Evolutionary conservation across 2,113 vertebrate species (phyloP).

Genomic region (Bothrops jararaca): DNA sequence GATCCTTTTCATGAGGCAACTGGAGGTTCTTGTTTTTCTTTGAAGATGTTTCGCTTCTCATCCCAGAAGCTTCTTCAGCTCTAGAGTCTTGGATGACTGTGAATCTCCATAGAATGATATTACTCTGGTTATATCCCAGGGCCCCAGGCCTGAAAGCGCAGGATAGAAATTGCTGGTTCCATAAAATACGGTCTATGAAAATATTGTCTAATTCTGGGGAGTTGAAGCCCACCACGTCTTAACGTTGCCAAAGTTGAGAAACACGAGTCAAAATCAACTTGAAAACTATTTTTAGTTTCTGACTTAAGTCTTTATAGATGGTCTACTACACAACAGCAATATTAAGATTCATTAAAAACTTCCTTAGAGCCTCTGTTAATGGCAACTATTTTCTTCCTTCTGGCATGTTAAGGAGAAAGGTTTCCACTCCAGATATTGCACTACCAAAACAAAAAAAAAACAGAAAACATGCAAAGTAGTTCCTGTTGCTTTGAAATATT

Average conservation of each 20-base stretch:
- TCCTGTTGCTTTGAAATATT: neutral
- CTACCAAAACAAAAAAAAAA: neutral
- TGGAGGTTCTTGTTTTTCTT: too few relatives aligned
- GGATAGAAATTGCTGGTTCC: neutral
- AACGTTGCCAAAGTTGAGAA: neutral
- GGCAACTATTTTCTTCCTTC: neutral
- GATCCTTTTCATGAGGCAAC: too few relatives aligned
- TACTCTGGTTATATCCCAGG: neutral
- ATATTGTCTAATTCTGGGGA: neutral
- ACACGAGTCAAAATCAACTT: neutral
- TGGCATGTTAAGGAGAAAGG: neutral
- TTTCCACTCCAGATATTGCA: neutral
- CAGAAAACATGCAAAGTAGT: neutral
- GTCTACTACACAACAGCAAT: neutral
- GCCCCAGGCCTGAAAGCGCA: neutral
- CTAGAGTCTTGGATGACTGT: too few relatives aligned
- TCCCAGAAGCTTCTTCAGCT: too few relatives aligned
- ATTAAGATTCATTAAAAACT: neutral
- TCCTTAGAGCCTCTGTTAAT: neutral
- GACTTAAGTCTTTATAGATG: neutral
- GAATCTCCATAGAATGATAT: too few relatives aligned
- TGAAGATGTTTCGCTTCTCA: too few relatives aligned
- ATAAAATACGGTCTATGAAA: neutral
- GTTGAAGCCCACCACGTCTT: neutral
- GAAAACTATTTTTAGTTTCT: neutral